phyloP scores from a whole-genome alignment of 2,113 vertebrate species.

The Sminthopsis crassicaudata region DNA sequence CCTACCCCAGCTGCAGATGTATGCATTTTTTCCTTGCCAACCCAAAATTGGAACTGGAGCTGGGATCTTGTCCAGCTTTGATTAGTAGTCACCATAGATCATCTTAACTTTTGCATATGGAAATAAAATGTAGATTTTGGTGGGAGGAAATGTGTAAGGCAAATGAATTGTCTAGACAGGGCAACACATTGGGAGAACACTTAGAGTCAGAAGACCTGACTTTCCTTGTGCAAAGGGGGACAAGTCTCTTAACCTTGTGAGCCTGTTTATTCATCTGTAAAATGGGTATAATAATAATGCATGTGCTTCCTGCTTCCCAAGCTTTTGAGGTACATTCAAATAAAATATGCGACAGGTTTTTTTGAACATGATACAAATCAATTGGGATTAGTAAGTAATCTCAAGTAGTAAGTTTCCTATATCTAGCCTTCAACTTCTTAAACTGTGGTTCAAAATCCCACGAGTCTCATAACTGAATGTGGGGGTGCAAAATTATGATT shows the following conservation, averaged over 20 bases:
- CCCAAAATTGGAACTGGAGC: neutral
- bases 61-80: neutral
- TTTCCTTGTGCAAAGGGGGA: too few relatives aligned
- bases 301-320: neutral
- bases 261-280: neutral
- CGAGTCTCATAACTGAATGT: too few relatives aligned
- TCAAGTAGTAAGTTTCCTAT: neutral
- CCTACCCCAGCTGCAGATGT: neutral
- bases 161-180: neutral
- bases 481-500: too few relatives aligned
- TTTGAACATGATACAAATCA: neutral
- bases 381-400: neutral
- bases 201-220: neutral
- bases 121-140: constrained; percentile 11
- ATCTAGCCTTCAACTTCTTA: neutral
- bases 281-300: neutral
- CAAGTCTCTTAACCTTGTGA: neutral
- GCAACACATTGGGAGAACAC: neutral
- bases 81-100: neutral
- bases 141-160: neutral
- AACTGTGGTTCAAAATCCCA: too few relatives aligned
- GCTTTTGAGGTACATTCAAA: neutral
- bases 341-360: neutral
- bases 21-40: neutral
- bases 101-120: neutral